Conservation (phyloP, 2,888 invertebrate genomes). For the Diarsia dahlii region DNA sequence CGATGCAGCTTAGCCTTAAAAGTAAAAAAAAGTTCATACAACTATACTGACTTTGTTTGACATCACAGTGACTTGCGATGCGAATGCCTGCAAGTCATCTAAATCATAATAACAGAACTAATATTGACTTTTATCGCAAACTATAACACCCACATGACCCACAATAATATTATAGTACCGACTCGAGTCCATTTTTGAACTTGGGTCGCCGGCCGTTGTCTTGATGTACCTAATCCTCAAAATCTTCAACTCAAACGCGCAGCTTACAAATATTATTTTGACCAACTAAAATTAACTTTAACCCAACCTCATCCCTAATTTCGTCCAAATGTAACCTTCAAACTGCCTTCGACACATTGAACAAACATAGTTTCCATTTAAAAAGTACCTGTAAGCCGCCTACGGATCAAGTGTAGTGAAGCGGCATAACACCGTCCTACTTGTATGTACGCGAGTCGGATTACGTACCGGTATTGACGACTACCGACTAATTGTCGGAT, state of each 20-base stretch:
- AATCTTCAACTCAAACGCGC: background rate
- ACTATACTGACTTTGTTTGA: conserved; percentile 12
- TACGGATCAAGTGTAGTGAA: conserved; percentile 61
- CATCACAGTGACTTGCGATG: background rate
- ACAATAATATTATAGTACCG: too few relatives aligned
- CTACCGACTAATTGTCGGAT: conserved; percentile 60
- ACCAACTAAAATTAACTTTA: background rate
- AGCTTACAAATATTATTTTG: background rate
- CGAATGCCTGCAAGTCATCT: conserved; percentile 10
- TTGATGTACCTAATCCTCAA: background rate
- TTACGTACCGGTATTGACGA: conserved; percentile 62
- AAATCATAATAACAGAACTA: conserved; percentile 8
- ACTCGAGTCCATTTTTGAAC: too few relatives aligned
- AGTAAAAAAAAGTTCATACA: too few relatives aligned
- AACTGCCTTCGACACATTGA: conserved; percentile 23
- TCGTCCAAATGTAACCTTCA: conserved; percentile 26
- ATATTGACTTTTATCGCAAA: conserved; percentile 11
- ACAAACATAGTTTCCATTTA: conserved; percentile 56
- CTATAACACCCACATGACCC: too few relatives aligned
- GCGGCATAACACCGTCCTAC: conserved; percentile 63
- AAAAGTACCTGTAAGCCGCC: conserved; percentile 59
- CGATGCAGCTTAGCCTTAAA: background rate
- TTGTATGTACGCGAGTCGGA: conserved; percentile 66
- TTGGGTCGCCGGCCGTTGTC: too few relatives aligned
- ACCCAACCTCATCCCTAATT: conserved; percentile 1